Evolutionary conservation across 2,797 vertebrate genomes (phyloP).

Genomic region (Artibeus lituratus): DNA sequence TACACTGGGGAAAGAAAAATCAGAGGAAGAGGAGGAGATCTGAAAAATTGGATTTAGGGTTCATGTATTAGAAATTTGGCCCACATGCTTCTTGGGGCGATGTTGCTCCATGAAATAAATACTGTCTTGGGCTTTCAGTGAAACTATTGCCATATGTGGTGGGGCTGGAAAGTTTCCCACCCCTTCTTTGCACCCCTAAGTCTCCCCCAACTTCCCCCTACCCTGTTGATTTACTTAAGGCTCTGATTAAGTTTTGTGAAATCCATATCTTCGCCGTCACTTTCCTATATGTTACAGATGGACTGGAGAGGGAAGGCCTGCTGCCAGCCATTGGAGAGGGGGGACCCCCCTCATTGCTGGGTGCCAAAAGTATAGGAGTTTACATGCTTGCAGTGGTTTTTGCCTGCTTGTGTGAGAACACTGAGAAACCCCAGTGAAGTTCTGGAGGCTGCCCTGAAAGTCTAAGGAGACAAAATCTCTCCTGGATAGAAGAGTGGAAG

Average conservation of each 20-base stretch:
- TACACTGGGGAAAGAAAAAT: conserved; percentile 55
- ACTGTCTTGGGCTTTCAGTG: conserved; percentile 51
- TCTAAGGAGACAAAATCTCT: not conserved
- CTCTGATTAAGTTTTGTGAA: conserved; percentile 73
- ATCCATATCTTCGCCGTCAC: conserved; percentile 69
- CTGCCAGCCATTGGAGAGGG: not conserved
- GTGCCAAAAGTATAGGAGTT: not conserved
- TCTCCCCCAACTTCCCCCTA: not conserved
- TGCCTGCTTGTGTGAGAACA: not conserved
- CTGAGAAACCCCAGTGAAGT: not conserved
- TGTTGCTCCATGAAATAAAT: conserved; percentile 63
- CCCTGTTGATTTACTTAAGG: conserved; percentile 70
- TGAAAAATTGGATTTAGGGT: conserved; percentile 46
- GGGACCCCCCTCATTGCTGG: not conserved
- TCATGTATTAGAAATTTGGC: conserved; percentile 50
- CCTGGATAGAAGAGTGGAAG: not conserved
- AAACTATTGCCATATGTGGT: conserved; percentile 77
- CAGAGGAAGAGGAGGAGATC: conserved; percentile 55
- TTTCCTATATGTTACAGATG: conserved; percentile 60
- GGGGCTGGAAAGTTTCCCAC: conserved; percentile 66
- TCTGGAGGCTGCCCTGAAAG: not conserved
- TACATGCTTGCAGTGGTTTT: not conserved
- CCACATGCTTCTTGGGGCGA: conserved; percentile 38
- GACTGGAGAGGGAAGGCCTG: not conserved
- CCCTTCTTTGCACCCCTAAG: conserved; percentile 22